Base-by-base conservation (phyloP, 2,888 invertebrate genomes). In the Gnatocerus cornutus region DNA sequence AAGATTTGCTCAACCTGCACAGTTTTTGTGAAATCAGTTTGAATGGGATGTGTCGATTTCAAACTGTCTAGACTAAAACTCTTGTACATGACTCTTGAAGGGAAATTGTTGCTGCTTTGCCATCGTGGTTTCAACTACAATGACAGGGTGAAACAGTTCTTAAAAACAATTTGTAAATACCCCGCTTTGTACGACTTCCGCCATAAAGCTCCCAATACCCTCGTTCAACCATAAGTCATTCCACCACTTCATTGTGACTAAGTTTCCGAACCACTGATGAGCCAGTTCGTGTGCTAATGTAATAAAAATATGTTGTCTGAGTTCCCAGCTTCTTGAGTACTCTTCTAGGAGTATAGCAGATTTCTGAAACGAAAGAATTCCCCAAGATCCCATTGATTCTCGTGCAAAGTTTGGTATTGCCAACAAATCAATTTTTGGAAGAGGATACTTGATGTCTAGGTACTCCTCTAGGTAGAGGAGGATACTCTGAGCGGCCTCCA, bases 251-350 rank as follows among this genome's bases (percentile, higher is more conserved):
- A 90, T 89, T 0, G 91, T 90, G 67, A 92, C 90, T 9, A 91
- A 84, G 85, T 91, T 90, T 0, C 92, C 92, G 81, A 92, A 92
- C 92, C 92, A 92, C 85, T 91, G 92, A 80, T 93, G 93, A 0
- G 91, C 90, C 7, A 94, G 81, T 79, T 93, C 92, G 79, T 93
- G 92, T 0, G 90, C 87, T 6, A 91, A 82, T 72, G 87, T 87
- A 0, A 88, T 87, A n/a, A 88, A 78, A 50, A 82, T 78, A 29
- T 77, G 74, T 46, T 79, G 80, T 71, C 76, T 80, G 1, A 79
- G 76, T 68, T 77, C 79, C 53, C 88, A 87, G 0, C 85, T 84
- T 43, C 85, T 84, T 0, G 85, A 85, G 0, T 75, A 77, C 21
- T 86, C 84, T 74, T 90, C 89, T 78, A 87, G 89, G 0, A 91